Percentiles rank a stretch among this genome's conserved stretches.
Evolutionary conservation across 1,140 invertebrate species (phyloP).

Genomic region (Aethina tumida): DNA sequence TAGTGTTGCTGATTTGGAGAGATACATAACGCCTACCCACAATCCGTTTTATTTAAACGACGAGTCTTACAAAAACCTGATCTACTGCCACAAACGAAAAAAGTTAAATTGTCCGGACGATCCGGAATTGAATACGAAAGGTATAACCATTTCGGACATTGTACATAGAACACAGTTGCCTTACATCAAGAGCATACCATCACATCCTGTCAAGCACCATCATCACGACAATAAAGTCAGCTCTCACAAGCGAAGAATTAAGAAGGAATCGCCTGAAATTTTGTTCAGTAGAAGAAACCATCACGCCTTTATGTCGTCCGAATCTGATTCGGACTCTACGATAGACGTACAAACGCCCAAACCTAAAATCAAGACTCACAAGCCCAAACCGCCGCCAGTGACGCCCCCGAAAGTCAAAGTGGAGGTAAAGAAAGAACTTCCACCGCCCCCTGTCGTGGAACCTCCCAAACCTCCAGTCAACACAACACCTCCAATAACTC

Average conservation of each 20-base stretch:
- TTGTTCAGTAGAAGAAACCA: conserved; percentile 9
- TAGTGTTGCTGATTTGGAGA: conserved; percentile 36
- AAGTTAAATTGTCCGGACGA: conserved; percentile 41
- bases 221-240: conserved; percentile 26
- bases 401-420: conserved; percentile 16
- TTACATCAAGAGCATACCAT: conserved; percentile 35
- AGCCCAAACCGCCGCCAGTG: conserved; percentile 2
- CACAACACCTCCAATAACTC: conserved; percentile 8
- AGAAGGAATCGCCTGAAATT: conserved; percentile 21
- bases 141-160: conserved; percentile 26
- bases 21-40: conserved; percentile 31
- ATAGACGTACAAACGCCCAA: conserved; percentile 18
- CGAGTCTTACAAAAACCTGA: conserved; percentile 55
- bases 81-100: conserved; percentile 53
- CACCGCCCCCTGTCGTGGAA: conserved; percentile 5
- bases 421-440: conserved; percentile 25
- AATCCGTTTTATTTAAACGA: conserved; percentile 47
- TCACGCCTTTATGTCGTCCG: conserved; percentile 23
- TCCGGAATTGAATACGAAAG: conserved; percentile 27
- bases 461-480: conserved; percentile 8
- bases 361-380: conserved; percentile 14
- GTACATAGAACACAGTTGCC: conserved; percentile 33
- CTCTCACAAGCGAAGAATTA: conserved; percentile 21
- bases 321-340: conserved; percentile 32
- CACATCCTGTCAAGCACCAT: conserved; percentile 33